Evolutionary conservation across 2,113 vertebrate species (phyloP).

Genomic region (Anhinga rufa): DNA sequence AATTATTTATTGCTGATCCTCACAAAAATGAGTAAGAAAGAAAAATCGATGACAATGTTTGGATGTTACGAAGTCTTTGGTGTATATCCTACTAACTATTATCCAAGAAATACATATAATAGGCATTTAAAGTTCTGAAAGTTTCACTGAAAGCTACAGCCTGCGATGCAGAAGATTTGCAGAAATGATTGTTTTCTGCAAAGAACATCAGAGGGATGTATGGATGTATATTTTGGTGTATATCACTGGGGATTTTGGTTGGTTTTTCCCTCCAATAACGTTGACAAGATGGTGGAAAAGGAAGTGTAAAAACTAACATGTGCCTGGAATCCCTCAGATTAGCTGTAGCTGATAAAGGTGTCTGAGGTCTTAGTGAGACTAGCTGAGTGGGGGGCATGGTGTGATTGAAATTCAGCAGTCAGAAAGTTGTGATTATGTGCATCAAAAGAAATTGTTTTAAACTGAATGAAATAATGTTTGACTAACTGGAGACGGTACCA

Average conservation of each 20-base stretch:
- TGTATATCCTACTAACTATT: not conserved
- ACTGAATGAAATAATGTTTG: not conserved
- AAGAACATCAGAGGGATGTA: not conserved
- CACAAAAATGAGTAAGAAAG: not conserved
- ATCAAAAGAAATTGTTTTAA: not conserved
- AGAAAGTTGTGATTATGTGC: not conserved
- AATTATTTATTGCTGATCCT: not conserved
- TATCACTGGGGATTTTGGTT: not conserved
- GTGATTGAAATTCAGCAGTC: not conserved
- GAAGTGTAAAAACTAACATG: not conserved
- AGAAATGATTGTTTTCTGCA: not conserved
- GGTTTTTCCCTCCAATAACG: not conserved
- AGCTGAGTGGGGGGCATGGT: not conserved
- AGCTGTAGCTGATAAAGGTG: not conserved
- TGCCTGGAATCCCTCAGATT: not conserved
- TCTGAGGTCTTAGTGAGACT: not conserved
- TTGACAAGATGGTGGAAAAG: not conserved
- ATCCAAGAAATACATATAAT: not conserved
- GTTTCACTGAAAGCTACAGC: not conserved
- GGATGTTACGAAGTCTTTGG: not conserved
- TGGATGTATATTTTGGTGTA: not conserved
- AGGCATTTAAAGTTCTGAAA: not conserved
- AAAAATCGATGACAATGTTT: not conserved
- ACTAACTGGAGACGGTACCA: not conserved
- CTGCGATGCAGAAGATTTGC: not conserved